Base-by-base conservation (phyloP, 2,888 invertebrate genomes). In the Drosophila helvetica region DNA sequence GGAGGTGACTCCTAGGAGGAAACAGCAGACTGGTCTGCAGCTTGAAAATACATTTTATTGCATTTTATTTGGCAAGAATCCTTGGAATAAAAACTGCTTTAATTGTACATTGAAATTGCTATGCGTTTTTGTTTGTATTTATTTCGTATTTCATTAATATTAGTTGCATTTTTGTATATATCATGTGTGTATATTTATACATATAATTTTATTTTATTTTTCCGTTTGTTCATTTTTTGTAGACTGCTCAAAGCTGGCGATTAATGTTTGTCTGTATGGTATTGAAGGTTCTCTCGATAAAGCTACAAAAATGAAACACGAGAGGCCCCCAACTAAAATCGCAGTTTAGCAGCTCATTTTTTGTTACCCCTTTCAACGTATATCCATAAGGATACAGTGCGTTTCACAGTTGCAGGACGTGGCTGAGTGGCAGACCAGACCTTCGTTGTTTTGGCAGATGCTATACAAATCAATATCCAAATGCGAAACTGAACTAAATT, bases 101-200 rank as follows among this genome's bases (percentile, higher is more conserved):
- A 57, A 55, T 57, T 69, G 38, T 48, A 58, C 64, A 64, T 71
- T 71, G 54, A 71, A 70, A 71, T 71, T 71, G 61, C 71, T 71
- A 38, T 71, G 64, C 64, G 70, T 58, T 68, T 46, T 71, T 25
- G n/a, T 46, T 25, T 45, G 19, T 56, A 46, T 30, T 70, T 69
- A 50, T 55, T 70, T 70, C 60, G 59, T 68, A 68, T 68, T 59
- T 68, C 66, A 69, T 70, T 53, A 70, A 63, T 71, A 63, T 63
- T 70, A 56, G 55, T 70, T 70, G 56, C 53, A 63, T 70, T 57
- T 57, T 63, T 63, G 63, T 71, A 56, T 70, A 63, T 68, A 68
- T 58, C 58, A 52, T 30, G 27, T 33, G 25, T 66, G 42, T 67
- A 58, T 66, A 52, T 67, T 51, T 66, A 65, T 50, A 50, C 17